Percentiles rank a stretch among this genome's conserved stretches.
Evolutionary conservation across 2,888 invertebrate genomes (phyloP).

Genomic region (Myathropa florea): DNA sequence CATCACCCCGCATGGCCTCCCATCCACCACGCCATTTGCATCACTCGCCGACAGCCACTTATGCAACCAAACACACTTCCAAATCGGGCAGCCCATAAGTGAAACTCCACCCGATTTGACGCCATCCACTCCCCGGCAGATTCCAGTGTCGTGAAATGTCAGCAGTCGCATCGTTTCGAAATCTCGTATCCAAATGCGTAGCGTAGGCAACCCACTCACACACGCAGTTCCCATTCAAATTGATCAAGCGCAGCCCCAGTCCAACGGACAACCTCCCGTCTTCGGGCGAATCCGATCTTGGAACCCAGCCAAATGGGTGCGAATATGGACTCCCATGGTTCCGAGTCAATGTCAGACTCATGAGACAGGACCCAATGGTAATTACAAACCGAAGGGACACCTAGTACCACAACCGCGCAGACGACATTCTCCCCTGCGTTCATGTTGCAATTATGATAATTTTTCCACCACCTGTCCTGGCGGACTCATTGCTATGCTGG

Average conservation of each 20-base stretch:
- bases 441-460: constrained; percentile 63
- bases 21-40: not conserved
- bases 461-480: constrained; percentile 57
- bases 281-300: constrained; percentile 37
- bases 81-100: constrained; percentile 45
- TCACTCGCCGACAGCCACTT: not conserved
- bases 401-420: not conserved
- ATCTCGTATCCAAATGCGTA: constrained; percentile 39
- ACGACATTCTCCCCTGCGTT: constrained; percentile 13
- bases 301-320: constrained; percentile 40
- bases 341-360: constrained; percentile 28
- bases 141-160: constrained; percentile 62
- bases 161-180: constrained; percentile 36
- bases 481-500: constrained; percentile 59
- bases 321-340: constrained; percentile 31
- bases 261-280: constrained; percentile 22
- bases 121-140: constrained; percentile 15
- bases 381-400: constrained; percentile 52
- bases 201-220: not conserved
- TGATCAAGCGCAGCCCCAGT: constrained; percentile 48
- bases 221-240: constrained; percentile 31
- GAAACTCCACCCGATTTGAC: constrained; percentile 51
- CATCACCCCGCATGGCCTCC: not conserved
- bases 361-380: constrained; percentile 40
- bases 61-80: constrained; percentile 15